A percentile compares a stretch with the other conserved stretches of the same genome.
Conservation (phyloP, 23 tunicate species). For the Ascidia mentula region DNA sequence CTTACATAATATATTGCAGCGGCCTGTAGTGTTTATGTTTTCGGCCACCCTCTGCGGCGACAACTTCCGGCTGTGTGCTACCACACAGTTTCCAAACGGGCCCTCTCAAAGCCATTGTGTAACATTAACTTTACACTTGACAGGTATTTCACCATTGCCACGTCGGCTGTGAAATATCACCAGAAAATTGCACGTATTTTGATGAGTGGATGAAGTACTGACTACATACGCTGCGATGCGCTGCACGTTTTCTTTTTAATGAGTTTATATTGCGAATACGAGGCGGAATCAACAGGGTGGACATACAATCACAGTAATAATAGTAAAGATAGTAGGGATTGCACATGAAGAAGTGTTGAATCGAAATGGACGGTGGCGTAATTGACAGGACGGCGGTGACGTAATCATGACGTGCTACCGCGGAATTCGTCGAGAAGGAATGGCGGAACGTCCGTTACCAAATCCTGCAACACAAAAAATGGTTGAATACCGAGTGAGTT, state of each 20-base stretch:
- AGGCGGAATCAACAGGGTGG: background rate
- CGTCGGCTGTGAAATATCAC: conserved; percentile 79
- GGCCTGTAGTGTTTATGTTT: no score
- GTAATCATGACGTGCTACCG: conserved; percentile 2
- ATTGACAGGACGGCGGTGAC: background rate
- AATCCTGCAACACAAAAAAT: background rate
- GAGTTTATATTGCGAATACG: background rate
- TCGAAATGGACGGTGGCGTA: conserved; percentile 6
- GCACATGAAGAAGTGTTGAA: background rate
- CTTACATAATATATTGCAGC: no score
- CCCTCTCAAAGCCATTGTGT: no score
- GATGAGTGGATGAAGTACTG: conserved; percentile 81
- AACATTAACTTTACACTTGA: no score
- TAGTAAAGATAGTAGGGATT: background rate
- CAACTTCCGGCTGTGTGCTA: no score
- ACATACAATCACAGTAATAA: background rate
- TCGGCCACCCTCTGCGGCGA: no score
- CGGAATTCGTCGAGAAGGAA: conserved; percentile 17
- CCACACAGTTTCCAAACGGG: no score
- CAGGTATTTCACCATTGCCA: conserved; percentile 72
- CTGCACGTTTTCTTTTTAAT: no score
- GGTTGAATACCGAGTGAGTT: no score
- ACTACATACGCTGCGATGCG: background rate
- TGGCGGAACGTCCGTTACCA: background rate
- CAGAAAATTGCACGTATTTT: conserved; percentile 75